Percentiles rank a stretch among this genome's conserved stretches.
phyloP scores from a whole-genome alignment of 2,113 vertebrate species.

The Petrocephalus microphthalmus region DNA sequence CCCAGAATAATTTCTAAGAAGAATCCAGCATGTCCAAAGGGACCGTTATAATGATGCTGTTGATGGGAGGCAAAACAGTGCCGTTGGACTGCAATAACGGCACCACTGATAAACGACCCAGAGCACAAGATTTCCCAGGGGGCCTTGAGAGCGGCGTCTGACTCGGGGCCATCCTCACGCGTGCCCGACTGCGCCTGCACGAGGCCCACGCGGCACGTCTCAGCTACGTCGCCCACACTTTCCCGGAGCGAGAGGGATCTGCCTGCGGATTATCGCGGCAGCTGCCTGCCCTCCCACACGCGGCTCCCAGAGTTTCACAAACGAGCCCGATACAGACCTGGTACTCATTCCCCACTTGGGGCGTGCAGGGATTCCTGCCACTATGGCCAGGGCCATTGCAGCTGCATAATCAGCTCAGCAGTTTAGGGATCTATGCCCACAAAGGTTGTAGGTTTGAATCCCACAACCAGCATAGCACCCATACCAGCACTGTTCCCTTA shows the following conservation, averaged over 20 bases:
- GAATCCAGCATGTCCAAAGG: not conserved
- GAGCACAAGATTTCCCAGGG: not conserved
- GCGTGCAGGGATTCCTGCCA: not conserved
- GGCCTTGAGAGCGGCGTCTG: not conserved
- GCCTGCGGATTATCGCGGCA: not conserved
- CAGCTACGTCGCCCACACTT: not conserved
- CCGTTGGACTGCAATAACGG: not conserved
- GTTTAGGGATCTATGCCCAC: not conserved
- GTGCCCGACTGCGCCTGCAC: not conserved
- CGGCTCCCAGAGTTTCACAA: not conserved
- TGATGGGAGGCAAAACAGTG: not conserved
- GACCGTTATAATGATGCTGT: not conserved
- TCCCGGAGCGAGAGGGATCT: not conserved
- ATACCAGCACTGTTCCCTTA: not conserved
- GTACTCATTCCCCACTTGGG: not conserved
- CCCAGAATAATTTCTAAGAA: not conserved
- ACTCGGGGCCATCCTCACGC: not conserved
- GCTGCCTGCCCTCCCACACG: not conserved
- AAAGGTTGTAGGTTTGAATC: not conserved
- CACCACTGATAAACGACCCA: not conserved
- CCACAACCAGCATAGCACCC: not conserved
- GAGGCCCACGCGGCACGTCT: not conserved
- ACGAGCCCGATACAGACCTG: not conserved
- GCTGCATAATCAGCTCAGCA: not conserved
- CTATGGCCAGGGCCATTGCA: not conserved